Base-by-base conservation (phyloP, 2,113 vertebrate genomes). In the Cichladusa arquata region DNA sequence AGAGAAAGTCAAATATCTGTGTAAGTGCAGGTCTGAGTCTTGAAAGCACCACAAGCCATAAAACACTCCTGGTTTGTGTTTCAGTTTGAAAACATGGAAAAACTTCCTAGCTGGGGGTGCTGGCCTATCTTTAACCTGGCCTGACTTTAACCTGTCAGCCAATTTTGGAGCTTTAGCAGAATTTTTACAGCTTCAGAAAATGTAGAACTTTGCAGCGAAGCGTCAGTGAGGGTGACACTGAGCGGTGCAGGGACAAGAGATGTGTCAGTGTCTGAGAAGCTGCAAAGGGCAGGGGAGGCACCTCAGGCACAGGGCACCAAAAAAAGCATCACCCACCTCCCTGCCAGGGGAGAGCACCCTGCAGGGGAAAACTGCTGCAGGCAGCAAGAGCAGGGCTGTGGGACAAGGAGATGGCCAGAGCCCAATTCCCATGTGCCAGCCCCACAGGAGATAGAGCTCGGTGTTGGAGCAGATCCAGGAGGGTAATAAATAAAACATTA, bases 401-500 rank as follows among this genome's bases (percentile, higher is more conserved):
- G 36, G 42, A 42, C 72, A 84, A 60, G 34, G 42, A 78, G 26
- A 25, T 25, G 33, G 24, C 69, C 47, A 22, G 64, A 36, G 36
- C 36, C 36, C 36, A 36, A 19, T 64, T 82, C 58, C 38, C 34
- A 3, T 11, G 20, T 51, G 66, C 31, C 74, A 93, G 20, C 61
- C 76, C 56, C 60, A 12, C 20, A 61, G 66, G 57, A 79, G 53
- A 82, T n/a, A 20, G 3, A 53, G 70, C 53, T 72, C 13, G 28
- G 40, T 5, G 12, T 11, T 76, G 74, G 90, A 79, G 20, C 42
- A 38, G 48, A 67, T 79, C 57, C 88, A 85, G 45, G 42, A 81
- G 24, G 1, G 36, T 34, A 34, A 95, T 87, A 94, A 92, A 96
- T 92, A 84, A 81, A 92, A 84, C 81, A 84, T 87, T 86, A 58